Percentiles rank a stretch among this genome's conserved stretches.
These are phyloP conservation scores for Micrasema minimum DNA, from an alignment of 1,140 invertebrate genomes.

Conservation along the genomic window DNA sequence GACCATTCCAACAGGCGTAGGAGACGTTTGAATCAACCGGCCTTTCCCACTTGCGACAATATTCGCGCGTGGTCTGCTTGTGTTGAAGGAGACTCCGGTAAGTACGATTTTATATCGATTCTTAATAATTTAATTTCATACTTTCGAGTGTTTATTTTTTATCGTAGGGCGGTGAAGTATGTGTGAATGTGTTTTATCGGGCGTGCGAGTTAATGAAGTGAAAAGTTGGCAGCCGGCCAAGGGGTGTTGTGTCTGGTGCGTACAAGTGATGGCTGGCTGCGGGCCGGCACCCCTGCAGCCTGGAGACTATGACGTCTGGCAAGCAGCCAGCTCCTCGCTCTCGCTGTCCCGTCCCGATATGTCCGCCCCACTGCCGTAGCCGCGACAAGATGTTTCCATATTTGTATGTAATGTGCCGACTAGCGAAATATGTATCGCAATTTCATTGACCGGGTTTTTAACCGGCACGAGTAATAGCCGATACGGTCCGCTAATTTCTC, in stretches of 20 bases:
- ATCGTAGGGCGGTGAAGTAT: too few species aligned
- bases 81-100: constrained; percentile 41
- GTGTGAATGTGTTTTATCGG: constrained; percentile 2
- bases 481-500: constrained; percentile 31
- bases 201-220: not conserved
- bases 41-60: constrained; percentile 46
- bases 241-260: not conserved
- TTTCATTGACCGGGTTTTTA: constrained; percentile 41
- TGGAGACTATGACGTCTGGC: constrained; percentile 20
- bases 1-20: constrained; percentile 38
- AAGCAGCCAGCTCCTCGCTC: constrained; percentile 16
- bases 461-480: constrained; percentile 31
- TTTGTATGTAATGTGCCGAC: constrained; percentile 32
- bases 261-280: constrained; percentile 13
- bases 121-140: too few species aligned
- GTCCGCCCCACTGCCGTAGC: constrained; percentile 23
- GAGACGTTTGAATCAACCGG: constrained; percentile 40
- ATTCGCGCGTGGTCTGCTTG: constrained; percentile 43
- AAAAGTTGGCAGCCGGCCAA: constrained; percentile 31
- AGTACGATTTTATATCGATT: constrained; percentile 5
- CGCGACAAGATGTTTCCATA: constrained; percentile 32
- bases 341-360: constrained; percentile 18
- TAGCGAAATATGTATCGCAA: constrained; percentile 33
- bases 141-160: not conserved
- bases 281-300: constrained; percentile 26